Percentiles rank a stretch among this genome's conserved stretches.
Conservation (phyloP, 2,113 vertebrate species). For the Pantherophis guttatus region DNA sequence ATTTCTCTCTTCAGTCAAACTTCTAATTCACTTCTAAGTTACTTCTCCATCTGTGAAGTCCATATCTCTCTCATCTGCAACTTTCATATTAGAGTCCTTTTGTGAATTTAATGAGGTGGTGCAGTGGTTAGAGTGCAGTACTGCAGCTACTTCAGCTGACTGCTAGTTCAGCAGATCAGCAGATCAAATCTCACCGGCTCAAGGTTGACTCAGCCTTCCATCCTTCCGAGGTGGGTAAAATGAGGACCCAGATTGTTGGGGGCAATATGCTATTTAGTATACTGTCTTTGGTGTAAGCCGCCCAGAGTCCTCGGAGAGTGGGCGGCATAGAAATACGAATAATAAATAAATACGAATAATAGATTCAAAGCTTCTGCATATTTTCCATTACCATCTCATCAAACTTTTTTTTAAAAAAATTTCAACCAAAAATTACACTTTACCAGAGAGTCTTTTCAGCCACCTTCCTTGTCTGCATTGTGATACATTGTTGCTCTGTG, state of each 20-base stretch:
- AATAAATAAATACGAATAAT: too few species aligned
- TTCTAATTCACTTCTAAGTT: background rate
- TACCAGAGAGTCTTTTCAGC: background rate
- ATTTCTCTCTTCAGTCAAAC: background rate
- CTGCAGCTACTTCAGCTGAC: too few species aligned
- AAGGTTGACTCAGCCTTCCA: too few species aligned
- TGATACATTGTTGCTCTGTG: background rate
- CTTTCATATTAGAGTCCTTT: background rate
- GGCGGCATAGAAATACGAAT: too few species aligned
- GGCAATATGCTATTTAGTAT: too few species aligned
- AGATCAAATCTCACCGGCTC: too few species aligned
- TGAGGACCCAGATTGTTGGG: too few species aligned
- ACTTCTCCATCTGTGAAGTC: background rate
- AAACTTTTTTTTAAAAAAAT: background rate
- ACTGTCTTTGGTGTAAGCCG: too few species aligned
- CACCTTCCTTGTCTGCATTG: background rate
- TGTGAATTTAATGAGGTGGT: background rate
- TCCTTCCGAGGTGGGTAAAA: too few species aligned
- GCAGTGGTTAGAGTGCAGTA: too few species aligned
- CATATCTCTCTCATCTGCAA: background rate
- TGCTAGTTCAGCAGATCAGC: too few species aligned
- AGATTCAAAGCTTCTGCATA: background rate
- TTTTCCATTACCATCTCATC: background rate
- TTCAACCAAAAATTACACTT: background rate
- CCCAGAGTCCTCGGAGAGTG: too few species aligned